phyloP scores from a whole-genome alignment of 2,888 invertebrate genomes.

The Plebejus argus region DNA sequence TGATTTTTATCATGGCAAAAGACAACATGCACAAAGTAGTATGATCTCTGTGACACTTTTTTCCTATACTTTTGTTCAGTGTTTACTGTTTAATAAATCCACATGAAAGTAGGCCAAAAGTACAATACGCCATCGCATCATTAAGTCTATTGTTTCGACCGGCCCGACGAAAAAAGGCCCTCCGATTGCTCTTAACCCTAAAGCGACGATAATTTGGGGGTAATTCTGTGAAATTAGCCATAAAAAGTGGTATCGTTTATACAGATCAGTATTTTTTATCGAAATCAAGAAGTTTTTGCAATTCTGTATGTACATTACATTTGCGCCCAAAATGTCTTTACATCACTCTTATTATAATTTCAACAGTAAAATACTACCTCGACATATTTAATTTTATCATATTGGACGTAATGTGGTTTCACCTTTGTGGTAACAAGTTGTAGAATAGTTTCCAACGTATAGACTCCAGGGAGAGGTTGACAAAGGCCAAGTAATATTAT shows the following conservation, averaged over 20 bases:
- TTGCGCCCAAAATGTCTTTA: not conserved
- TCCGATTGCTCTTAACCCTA: not conserved
- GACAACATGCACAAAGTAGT: too few species aligned
- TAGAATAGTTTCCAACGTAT: not conserved
- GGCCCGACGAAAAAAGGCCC: not conserved
- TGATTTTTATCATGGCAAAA: too few species aligned
- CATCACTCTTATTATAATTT: too few species aligned
- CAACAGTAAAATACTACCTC: not conserved
- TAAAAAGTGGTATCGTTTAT: not conserved
- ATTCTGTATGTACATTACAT: not conserved
- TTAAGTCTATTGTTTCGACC: not conserved
- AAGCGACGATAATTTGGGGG: slow-evolving; percentile 19
- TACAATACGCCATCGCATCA: slow-evolving; percentile 1
- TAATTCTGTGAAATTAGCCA: slow-evolving; percentile 33
- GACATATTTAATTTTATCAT: not conserved
- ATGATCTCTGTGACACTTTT: not conserved
- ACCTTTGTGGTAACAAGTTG: slow-evolving; percentile 7
- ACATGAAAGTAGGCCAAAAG: not conserved
- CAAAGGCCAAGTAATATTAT: slow-evolving; percentile 9
- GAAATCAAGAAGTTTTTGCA: too few species aligned
- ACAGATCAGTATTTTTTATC: not conserved
- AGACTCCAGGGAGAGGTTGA: slow-evolving; percentile 2
- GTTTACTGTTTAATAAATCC: slow-evolving; percentile 14
- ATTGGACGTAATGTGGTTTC: not conserved
- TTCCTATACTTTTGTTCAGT: not conserved